Evolutionary conservation across 2,888 invertebrate species (phyloP).

Genomic region (Tetragonisca angustula): DNA sequence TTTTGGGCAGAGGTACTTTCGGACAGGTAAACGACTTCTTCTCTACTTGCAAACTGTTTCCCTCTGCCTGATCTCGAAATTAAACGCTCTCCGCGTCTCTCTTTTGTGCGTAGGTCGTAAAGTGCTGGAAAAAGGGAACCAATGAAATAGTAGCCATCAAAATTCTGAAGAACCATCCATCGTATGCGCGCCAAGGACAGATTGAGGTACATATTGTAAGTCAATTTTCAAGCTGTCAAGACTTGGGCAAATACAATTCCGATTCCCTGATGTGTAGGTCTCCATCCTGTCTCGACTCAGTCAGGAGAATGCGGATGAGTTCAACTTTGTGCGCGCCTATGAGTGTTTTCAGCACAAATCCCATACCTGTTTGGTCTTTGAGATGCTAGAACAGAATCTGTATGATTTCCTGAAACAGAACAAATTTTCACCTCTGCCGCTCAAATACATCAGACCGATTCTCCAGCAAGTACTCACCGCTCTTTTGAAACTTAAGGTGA

Average conservation of each 20-base stretch:
- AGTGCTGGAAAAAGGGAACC: conserved; percentile 99
- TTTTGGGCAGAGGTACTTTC: conserved; percentile 99
- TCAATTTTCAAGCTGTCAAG: not conserved
- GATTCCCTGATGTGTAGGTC: conserved; percentile 85
- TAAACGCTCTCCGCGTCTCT: not conserved
- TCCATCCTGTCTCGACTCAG: conserved; percentile 96
- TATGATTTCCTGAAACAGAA: conserved; percentile 99
- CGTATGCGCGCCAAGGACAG: conserved; percentile 99
- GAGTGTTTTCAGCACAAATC: conserved; percentile 99
- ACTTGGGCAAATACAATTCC: not conserved
- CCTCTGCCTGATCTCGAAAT: not conserved
- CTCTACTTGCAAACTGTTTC: not conserved
- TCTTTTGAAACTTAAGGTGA: conserved; percentile 95
- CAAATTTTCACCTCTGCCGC: conserved; percentile 99
- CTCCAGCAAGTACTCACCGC: conserved; percentile 97
- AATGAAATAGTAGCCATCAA: conserved; percentile 99
- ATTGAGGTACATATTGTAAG: conserved; percentile 92
- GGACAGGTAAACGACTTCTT: conserved; percentile 87
- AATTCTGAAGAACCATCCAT: conserved; percentile 99
- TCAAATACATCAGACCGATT: conserved; percentile 99
- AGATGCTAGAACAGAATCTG: conserved; percentile 99
- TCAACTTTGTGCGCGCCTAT: conserved; percentile 99
- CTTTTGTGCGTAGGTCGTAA: conserved; percentile 91
- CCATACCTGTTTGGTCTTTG: conserved; percentile 99
- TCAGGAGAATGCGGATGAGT: conserved; percentile 99